Evolutionary conservation across 2,888 invertebrate species (phyloP), one percentile per base, ranked within the genome.

Genomic region (Listrodromus nycthemerus): DNA sequence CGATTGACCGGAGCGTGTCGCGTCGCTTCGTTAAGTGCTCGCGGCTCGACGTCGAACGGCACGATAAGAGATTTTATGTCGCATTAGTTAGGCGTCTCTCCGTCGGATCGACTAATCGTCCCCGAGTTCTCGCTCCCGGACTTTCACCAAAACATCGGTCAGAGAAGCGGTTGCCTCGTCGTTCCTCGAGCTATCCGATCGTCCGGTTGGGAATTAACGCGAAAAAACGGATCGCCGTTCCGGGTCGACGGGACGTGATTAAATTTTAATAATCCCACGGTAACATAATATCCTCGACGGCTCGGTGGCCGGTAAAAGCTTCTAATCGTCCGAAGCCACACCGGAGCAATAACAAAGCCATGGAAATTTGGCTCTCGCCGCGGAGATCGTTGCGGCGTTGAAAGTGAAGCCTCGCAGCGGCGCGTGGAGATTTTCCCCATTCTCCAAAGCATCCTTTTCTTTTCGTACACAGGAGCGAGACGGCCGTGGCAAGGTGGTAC

Each of bases 231-330:
- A 50, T 19, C 10, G 24, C 67, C 55, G 41, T 24, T 13, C 45
- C 65, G 27, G 37, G 48, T 52, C 21, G 69, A 70, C 52, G 69
- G 45, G 21, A 3, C n/a, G 63, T 63, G 71, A 82, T 84, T 70
- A 84, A 84, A 84, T 82, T 77, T 80, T 77, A 82, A 84, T 84
- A 80, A 82, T 80, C 84, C 80, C 33, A 69, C 73, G 75, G 84
- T 80, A 84, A 86, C 80, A 75, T 82, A 84, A 84, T 82, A 82
- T 80, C 77, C 66, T 41, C 45, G 77, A 74, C 66, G 78, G 70
- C 27, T 70, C 61, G 58, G 50, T 66, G 61, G 41, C 16, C 16
- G 73, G 79, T 77, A 79, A 84, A 80, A 83, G 73, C 78, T 73
- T 80, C 85, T 83, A 85, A 86, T 85, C 85, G 85, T 70, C 82